phyloP scores from a whole-genome alignment of 1,140 invertebrate species.

The Listronotus bonariensis region DNA sequence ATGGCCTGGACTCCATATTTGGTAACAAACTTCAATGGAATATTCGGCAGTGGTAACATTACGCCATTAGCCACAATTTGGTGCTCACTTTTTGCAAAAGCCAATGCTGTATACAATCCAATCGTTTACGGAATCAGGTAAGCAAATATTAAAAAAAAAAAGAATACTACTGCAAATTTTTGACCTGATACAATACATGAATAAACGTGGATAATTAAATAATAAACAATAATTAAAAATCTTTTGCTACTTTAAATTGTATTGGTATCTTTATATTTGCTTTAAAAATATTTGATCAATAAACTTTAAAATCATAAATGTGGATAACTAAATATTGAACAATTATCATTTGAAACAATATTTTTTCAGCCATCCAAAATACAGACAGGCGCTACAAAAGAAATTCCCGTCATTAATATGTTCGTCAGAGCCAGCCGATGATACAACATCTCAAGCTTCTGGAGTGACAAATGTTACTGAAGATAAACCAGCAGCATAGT shows the following conservation, averaged over 20 bases:
- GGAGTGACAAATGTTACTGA: slow-evolving; percentile 59
- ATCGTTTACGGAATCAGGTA: slow-evolving; percentile 83
- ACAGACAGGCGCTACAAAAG: slow-evolving; percentile 70
- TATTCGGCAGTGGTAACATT: slow-evolving; percentile 69
- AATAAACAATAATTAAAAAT: too few relatives aligned
- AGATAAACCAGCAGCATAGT: slow-evolving; percentile 45
- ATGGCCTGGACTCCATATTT: slow-evolving; percentile 86
- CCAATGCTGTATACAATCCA: slow-evolving; percentile 79
- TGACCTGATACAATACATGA: too few relatives aligned
- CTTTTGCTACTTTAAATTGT: too few relatives aligned
- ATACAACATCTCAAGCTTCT: slow-evolving; percentile 62
- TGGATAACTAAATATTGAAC: background rate
- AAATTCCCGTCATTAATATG: slow-evolving; percentile 73
- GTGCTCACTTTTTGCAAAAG: slow-evolving; percentile 79
- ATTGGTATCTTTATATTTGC: too few relatives aligned
- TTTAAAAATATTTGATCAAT: too few relatives aligned
- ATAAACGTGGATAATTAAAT: too few relatives aligned
- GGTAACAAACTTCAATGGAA: slow-evolving; percentile 76
- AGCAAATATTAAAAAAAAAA: too few relatives aligned
- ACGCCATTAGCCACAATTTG: slow-evolving; percentile 76
- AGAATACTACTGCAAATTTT: too few relatives aligned
- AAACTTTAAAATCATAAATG: background rate
- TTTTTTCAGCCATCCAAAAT: slow-evolving; percentile 73
- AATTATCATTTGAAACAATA: too few relatives aligned
- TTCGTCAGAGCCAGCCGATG: slow-evolving; percentile 58